Base-by-base conservation (phyloP, 2,113 vertebrate genomes). In the Excalfactoria chinensis region DNA sequence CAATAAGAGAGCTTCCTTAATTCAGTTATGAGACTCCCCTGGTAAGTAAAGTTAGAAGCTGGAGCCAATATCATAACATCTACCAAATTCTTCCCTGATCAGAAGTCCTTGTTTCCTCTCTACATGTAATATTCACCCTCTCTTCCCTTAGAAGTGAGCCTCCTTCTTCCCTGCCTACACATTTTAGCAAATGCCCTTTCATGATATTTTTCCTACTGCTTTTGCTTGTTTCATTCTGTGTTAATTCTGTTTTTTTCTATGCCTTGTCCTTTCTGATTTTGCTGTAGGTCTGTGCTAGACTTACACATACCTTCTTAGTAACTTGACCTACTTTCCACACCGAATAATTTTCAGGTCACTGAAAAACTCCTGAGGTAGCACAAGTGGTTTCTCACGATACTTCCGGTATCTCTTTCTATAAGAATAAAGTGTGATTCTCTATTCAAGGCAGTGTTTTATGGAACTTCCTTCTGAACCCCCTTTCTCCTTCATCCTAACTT, bases 331-430 rank as follows among this genome's bases (percentile, higher is more conserved):
- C 56, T 95, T 95, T 77, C 48, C 34, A 35, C 0, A 0, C 20
- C 1, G 15, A 93, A 86, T 90, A 89, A 80, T 81, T 95, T 91
- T 94, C 83, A 90, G 74, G 64, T 88, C 64, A 91, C 82, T 41
- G 46, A 74, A 89, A 89, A 88, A 56, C 43, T 79, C 41, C 32
- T 48, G 49, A 91, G 63, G 80, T 80, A 91, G 37, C 68, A 77
- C 26, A 86, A 95, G 41, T 37, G 26, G 4, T 75, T 89, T 88
- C 34, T 83, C 89, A 68, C 60, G 74, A 40, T 7, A 16, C 7
- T 53, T 93, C 46, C 13, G 48, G 2, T 86, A 43, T 76, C 34
- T 63, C 22, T 60, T 34, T 4, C 1, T 43, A n/a, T 41, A 32
- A 73, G 34, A 95, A 94, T 46, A 83, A 88, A 23, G 41, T 26